Evolutionary conservation across 2,113 vertebrate species (phyloP).

Genomic region (Hyla sarda): DNA sequence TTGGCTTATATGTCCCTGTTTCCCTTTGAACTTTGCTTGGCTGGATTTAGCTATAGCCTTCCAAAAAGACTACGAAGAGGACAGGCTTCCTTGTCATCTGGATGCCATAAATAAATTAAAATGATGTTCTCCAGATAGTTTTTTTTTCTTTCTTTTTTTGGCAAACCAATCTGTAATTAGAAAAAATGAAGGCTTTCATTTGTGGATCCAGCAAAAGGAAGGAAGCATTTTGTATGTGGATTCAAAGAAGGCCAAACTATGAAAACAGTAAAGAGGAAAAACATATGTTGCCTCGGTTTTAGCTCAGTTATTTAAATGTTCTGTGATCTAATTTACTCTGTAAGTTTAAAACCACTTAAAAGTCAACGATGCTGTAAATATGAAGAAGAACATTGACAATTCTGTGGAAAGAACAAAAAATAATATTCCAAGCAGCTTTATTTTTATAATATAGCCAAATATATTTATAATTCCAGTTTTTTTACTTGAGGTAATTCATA

Average conservation of each 20-base stretch:
- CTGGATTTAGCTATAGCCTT: constrained; percentile 74
- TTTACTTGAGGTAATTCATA: not conserved
- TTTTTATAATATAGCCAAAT: not conserved
- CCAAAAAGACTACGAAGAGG: constrained; percentile 76
- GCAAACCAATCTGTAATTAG: constrained; percentile 79
- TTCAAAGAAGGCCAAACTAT: constrained; percentile 77
- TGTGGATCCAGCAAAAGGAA: constrained; percentile 77
- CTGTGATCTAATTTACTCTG: constrained; percentile 55
- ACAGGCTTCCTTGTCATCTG: constrained; percentile 82
- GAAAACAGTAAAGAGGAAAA: constrained; percentile 79
- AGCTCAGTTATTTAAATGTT: constrained; percentile 65
- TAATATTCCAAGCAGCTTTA: not conserved
- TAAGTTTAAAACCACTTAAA: constrained; percentile 46
- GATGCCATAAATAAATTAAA: constrained; percentile 86
- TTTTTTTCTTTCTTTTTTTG: constrained; percentile 78
- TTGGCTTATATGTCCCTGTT: constrained; percentile 71
- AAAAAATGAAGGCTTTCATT: constrained; percentile 79
- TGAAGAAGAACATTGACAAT: constrained; percentile 5
- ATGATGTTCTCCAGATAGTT: constrained; percentile 80
- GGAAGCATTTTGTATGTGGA: constrained; percentile 76
- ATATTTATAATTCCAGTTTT: not conserved
- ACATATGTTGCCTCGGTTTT: constrained; percentile 68
- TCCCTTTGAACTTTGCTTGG: constrained; percentile 76
- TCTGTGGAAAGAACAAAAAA: not conserved
- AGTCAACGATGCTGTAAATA: not conserved